Percentiles rank a stretch among this genome's conserved stretches.
phyloP scores from a whole-genome alignment of 2,113 vertebrate species.

The Sterna hirundo region DNA sequence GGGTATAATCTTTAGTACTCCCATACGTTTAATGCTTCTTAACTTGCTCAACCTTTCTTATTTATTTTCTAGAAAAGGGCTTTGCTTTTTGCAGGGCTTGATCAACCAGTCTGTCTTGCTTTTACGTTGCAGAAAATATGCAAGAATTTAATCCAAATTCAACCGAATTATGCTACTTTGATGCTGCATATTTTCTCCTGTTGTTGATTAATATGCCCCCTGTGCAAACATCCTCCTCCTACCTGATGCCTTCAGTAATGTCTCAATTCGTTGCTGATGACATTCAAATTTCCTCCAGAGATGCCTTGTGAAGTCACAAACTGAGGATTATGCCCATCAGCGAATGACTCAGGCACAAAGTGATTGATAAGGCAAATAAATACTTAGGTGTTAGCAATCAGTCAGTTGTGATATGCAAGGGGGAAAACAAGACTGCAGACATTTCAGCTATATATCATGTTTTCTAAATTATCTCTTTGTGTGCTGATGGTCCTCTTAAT shows the following conservation, averaged over 20 bases:
- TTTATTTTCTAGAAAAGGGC: not conserved
- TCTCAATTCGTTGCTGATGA: conserved; percentile 29
- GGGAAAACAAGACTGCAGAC: not conserved
- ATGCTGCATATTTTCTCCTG: not conserved
- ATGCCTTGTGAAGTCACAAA: conserved; percentile 40
- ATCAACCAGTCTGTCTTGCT: not conserved
- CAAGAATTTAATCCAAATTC: conserved; percentile 15
- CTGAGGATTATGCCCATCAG: conserved; percentile 42
- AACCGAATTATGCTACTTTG: not conserved
- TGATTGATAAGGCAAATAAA: conserved; percentile 65
- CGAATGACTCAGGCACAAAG: conserved; percentile 47
- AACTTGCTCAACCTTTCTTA: not conserved
- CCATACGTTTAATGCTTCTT: not conserved
- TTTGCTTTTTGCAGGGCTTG: not conserved
- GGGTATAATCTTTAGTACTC: not conserved
- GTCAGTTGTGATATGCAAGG: conserved; percentile 43
- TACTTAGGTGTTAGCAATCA: conserved; percentile 29
- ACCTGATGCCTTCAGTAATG: conserved; percentile 16
- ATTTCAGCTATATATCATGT: not conserved
- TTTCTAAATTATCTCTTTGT: conserved; percentile 9
- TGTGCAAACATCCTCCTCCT: conserved; percentile 22
- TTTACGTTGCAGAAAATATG: not conserved
- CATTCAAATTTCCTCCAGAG: conserved; percentile 55
- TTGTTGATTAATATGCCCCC: not conserved
- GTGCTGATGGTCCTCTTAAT: not conserved